phyloP scores from a whole-genome alignment of 2,113 vertebrate genomes.

The Stictonetta naevosa region DNA sequence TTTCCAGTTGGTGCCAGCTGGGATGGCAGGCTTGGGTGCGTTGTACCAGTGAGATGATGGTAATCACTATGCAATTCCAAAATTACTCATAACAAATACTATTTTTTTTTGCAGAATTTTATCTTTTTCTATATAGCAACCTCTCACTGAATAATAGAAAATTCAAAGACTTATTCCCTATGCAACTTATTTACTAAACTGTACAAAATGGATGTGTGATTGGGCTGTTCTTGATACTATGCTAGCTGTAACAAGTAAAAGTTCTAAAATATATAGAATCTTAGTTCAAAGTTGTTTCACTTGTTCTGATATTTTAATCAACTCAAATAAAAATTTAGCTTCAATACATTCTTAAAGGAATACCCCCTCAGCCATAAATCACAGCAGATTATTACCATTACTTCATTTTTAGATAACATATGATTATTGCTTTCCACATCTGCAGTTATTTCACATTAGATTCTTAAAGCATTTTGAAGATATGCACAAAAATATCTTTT shows the following conservation, averaged over 20 bases:
- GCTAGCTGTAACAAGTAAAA: background rate
- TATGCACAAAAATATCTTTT: background rate
- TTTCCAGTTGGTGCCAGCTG: background rate
- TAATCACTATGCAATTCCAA: background rate
- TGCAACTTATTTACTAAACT: background rate
- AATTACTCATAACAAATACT: background rate
- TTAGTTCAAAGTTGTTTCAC: background rate
- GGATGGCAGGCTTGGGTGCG: background rate
- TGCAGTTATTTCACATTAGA: background rate
- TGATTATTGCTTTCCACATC: background rate
- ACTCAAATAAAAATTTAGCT: background rate
- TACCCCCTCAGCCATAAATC: background rate
- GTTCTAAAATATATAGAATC: background rate
- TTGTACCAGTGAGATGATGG: background rate
- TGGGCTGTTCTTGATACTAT: background rate
- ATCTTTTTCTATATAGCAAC: background rate
- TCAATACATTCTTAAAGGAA: background rate
- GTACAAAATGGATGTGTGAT: background rate
- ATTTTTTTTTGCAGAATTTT: background rate
- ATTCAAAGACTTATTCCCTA: background rate
- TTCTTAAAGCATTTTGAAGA: background rate
- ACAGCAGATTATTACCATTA: background rate
- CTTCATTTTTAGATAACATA: background rate
- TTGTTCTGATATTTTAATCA: background rate
- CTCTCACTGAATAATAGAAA: background rate